Conservation (phyloP, 1,140 invertebrate species). For the Mylabris phalerata region DNA sequence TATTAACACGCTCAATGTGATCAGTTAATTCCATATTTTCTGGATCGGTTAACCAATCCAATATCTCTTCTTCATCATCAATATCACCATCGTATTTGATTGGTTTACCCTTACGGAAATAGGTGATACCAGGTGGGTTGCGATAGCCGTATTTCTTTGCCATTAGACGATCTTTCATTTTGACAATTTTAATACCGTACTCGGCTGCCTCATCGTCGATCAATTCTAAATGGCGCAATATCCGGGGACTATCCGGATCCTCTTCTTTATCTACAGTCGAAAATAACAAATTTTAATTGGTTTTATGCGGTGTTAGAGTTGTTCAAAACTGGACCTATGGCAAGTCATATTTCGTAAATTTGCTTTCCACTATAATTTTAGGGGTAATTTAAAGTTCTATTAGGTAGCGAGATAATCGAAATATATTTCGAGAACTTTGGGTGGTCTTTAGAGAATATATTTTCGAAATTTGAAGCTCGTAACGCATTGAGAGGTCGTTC, state of each 20-base stretch:
- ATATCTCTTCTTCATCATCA: slow-evolving; percentile 86
- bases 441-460: too few relatives aligned
- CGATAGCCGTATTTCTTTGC: slow-evolving; percentile 90
- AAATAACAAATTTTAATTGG: neutral
- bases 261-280: slow-evolving; percentile 67
- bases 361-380: too few relatives aligned
- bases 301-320: neutral
- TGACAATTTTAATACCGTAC: slow-evolving; percentile 87
- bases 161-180: slow-evolving; percentile 84
- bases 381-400: too few relatives aligned
- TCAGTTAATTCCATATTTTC: slow-evolving; percentile 92
- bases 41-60: slow-evolving; percentile 90
- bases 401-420: too few relatives aligned
- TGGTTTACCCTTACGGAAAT: slow-evolving; percentile 83
- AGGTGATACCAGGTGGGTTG: slow-evolving; percentile 83
- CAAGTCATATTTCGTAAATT: too few relatives aligned
- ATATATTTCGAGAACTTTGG: too few relatives aligned
- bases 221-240: slow-evolving; percentile 77
- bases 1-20: slow-evolving; percentile 87
- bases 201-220: slow-evolving; percentile 88
- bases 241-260: slow-evolving; percentile 67
- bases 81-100: slow-evolving; percentile 91
- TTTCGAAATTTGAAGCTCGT: too few relatives aligned
- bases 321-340: too few relatives aligned
- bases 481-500: too few relatives aligned